phyloP scores from a whole-genome alignment of 1,140 invertebrate species.

The Trypoxylus dichotomus region DNA sequence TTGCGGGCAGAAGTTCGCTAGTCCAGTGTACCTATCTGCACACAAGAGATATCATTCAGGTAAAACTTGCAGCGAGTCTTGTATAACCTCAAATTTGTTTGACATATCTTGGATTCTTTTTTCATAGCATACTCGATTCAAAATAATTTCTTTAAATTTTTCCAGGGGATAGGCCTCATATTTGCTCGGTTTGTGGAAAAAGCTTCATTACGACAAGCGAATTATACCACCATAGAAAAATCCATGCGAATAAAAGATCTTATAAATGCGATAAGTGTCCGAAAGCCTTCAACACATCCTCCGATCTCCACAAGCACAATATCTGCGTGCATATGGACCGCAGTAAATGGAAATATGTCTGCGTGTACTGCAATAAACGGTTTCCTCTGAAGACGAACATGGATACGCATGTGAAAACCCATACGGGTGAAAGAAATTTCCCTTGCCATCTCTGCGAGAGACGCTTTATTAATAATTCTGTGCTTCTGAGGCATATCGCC shows the following conservation, averaged over 20 bases:
- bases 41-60: constrained; percentile 69
- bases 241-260: constrained; percentile 44
- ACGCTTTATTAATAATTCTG: constrained; percentile 41
- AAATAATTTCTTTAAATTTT: neutral
- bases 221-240: constrained; percentile 47
- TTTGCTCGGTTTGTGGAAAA: constrained; percentile 69
- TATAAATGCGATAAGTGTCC: constrained; percentile 43
- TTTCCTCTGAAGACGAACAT: constrained; percentile 46
- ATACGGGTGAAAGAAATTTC: constrained; percentile 50
- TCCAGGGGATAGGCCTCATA: constrained; percentile 62
- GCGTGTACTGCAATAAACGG: constrained; percentile 37
- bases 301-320: constrained; percentile 46
- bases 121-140: neutral
- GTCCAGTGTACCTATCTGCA: constrained; percentile 67
- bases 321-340: constrained; percentile 45
- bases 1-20: constrained; percentile 75
- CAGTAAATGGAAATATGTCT: constrained; percentile 43
- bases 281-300: constrained; percentile 47
- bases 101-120: too few species aligned
- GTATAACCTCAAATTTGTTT: too few species aligned
- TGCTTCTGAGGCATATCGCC: constrained; percentile 41
- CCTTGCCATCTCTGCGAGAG: constrained; percentile 47
- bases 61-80: neutral
- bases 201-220: constrained; percentile 59
- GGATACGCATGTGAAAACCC: constrained; percentile 44